Evolutionary conservation across 2,888 invertebrate genomes (phyloP), one percentile per base, ranked within the genome.

Genomic region (Gymnosoma rotundatum): DNA sequence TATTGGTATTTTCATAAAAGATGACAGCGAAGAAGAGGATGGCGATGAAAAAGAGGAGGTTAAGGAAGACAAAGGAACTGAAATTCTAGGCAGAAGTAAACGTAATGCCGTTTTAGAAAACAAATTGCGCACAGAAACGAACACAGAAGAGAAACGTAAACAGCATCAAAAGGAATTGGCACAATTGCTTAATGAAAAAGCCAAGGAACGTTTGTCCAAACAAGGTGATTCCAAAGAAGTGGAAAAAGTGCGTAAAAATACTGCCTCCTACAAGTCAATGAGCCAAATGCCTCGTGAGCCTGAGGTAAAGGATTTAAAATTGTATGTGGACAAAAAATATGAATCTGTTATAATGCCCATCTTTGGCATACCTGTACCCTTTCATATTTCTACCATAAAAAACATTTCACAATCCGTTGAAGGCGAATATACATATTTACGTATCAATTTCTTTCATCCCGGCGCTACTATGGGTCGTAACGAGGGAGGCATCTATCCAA

Each of bases 401-500:
- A 99, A 99, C 92, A 98, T 99, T 89, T 98, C 98, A 0, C 98
- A 98, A 92, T 98, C 98, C 0, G 98, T 99, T 16, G 99, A 99
- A 93, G 91, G 99, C 7, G 99, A 99, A 92, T 99, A 98, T 93
- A 99, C 99, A 0, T 99, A 99, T 93, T 95, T 99, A 87, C 95
- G 97, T 91, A 97, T 99, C 89, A 99, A 99, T 93, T 99, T 99
- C 93, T 99, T 98, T 93, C 98, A 99, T 93, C 99, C 99, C 45
- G 99, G 99, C 21, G 97, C 98, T 14, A 97, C 99, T 0, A 97
- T 99, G 95, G 98, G 98, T 0, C 94, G 97, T 83, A 97, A 97
- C 89, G 99, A 99, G 91, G 97, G 97, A 9, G 96, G 96, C 2
- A 94, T 95, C 80, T 99, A 98, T 92, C 95, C 98, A 1, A 96